A percentile compares a stretch with the other conserved stretches of the same genome.
Conservation (phyloP, 1,140 invertebrate species). For the Meloidogyne exigua region DNA sequence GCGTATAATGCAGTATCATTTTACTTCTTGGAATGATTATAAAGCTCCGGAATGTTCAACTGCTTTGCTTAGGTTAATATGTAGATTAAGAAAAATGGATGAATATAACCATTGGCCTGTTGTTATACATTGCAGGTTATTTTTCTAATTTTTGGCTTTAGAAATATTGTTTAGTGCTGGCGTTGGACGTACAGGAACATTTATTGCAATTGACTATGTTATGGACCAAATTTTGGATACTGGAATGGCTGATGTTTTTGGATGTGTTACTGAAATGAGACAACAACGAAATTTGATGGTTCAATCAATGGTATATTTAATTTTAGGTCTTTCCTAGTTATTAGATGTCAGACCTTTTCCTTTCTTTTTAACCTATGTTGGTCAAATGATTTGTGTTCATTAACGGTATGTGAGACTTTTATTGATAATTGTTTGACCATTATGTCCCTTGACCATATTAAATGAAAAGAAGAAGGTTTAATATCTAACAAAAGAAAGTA, state of each 20-base stretch:
- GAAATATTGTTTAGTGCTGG: slow-evolving; percentile 69
- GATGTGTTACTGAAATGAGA: slow-evolving; percentile 81
- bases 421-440: too few relatives aligned
- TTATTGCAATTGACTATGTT: slow-evolving; percentile 81
- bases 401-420: too few relatives aligned
- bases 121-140: slow-evolving; percentile 59
- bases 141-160: neutral
- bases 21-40: slow-evolving; percentile 62
- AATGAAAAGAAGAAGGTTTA: too few relatives aligned
- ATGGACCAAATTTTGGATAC: slow-evolving; percentile 78
- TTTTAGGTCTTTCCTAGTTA: slow-evolving; percentile 52
- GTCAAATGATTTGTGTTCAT: too few relatives aligned
- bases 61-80: slow-evolving; percentile 54
- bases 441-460: too few relatives aligned
- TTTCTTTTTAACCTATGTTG: too few relatives aligned
- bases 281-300: slow-evolving; percentile 88
- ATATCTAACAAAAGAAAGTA: too few relatives aligned
- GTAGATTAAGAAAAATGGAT: slow-evolving; percentile 51
- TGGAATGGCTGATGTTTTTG: slow-evolving; percentile 80
- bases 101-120: slow-evolving; percentile 58
- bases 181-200: slow-evolving; percentile 84
- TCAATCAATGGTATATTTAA: slow-evolving; percentile 74
- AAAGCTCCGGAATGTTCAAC: slow-evolving; percentile 59
- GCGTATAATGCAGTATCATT: slow-evolving; percentile 55
- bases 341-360: too few relatives aligned